phyloP scores from a whole-genome alignment of 2,888 invertebrate species.

The Ceratothoa steindachneri region DNA sequence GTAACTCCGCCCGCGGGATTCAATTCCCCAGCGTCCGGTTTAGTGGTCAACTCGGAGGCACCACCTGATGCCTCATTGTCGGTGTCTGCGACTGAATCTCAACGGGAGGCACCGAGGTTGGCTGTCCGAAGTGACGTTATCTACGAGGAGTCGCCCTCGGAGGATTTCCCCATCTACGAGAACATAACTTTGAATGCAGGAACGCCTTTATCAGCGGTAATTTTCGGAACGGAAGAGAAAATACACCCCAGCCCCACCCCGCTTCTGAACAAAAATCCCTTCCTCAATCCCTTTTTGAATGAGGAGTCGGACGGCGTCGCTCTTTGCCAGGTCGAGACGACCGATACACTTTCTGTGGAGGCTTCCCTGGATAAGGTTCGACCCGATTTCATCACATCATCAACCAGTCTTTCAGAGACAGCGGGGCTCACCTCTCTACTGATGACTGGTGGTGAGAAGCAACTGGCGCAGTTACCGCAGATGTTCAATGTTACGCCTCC shows the following conservation, averaged over 20 bases:
- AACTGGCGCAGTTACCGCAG: not conserved
- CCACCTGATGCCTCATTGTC: not conserved
- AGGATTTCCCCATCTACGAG: slow-evolving; percentile 46
- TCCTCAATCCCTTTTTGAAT: slow-evolving; percentile 29
- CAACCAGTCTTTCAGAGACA: not conserved
- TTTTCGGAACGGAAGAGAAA: not conserved
- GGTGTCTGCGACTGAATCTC: too few species aligned
- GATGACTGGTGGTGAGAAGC: not conserved
- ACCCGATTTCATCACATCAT: not conserved
- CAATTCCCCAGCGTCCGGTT: slow-evolving; percentile 21
- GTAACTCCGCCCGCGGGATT: slow-evolving; percentile 27
- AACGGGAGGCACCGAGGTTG: slow-evolving; percentile 10
- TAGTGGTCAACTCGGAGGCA: slow-evolving; percentile 22
- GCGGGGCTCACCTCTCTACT: not conserved
- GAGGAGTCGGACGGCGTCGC: slow-evolving; percentile 7
- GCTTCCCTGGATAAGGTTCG: not conserved
- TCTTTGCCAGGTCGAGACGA: not conserved
- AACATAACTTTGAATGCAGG: slow-evolving; percentile 27
- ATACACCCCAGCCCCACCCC: slow-evolving; percentile 20
- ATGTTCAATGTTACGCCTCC: not conserved
- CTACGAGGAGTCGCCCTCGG: slow-evolving; percentile 43
- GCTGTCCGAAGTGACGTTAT: slow-evolving; percentile 34
- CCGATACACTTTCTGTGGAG: not conserved
- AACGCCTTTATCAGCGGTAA: not conserved
- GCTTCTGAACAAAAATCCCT: slow-evolving; percentile 28